Evolutionary conservation across 2,113 vertebrate species (phyloP), one percentile per base, ranked within the genome.

Genomic region (Passer domesticus): DNA sequence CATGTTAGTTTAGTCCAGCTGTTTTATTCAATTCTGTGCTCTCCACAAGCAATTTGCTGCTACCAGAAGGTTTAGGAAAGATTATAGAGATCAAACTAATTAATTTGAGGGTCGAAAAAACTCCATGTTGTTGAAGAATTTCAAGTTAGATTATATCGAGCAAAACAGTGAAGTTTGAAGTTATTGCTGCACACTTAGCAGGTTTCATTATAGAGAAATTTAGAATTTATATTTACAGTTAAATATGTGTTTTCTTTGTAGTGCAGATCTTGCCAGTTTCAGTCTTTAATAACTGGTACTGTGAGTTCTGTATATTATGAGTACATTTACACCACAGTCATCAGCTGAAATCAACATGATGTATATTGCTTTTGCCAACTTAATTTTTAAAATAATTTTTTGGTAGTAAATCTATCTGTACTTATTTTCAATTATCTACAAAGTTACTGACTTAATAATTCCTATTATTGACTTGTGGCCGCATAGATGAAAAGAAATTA

Each of bases 21-120:
- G 93, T 92, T 95, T 92, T 84, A 62, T 94, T 91, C 62, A 31
- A 33, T 69, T 87, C 91, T 89, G 27, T 86, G 28, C 67, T 84
- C 39, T 80, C 88, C 76, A 93, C 67, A 80, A 90, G 50, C 35
- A 95, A 86, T 94, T 94, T 75, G 81, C 62, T 91, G 53, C 78
- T 77, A 63, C n/a, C 46, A 69, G 46, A 56, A 91, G 76, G 62
- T 47, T 90, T 92, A 82, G 58, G 59, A 91, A 84, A 62, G 70
- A 96, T 79, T 83, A 50, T 66, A 86, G 62, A 78, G 83, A 94
- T 47, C 83, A 81, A 31, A 78, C n/a, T 81, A 94, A 53, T 95
- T 94, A 82, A 96, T 94, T 94, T 87, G 44, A 92, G 81, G 35
- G 78, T 58, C 27, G 47, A 75, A 31, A 84, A 27, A 74, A 78